Evolutionary conservation across 2,113 vertebrate genomes (phyloP).

Genomic region (Macaca mulatta): DNA sequence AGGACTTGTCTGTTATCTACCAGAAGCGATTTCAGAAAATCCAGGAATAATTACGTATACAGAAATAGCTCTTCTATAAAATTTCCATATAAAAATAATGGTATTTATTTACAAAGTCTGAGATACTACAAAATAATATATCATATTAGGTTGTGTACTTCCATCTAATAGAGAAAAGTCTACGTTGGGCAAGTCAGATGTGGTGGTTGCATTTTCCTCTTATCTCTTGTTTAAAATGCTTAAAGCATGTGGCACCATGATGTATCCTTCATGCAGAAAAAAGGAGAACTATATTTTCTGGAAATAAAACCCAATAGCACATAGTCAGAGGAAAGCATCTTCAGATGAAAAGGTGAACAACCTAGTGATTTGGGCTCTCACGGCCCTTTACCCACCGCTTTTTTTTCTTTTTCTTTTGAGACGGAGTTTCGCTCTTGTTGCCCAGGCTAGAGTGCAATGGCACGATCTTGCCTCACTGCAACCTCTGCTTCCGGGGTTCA

Average conservation of each 20-base stretch:
- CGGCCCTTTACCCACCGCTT: background rate
- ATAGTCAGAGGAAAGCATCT: background rate
- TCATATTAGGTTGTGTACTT: slow-evolving; percentile 71
- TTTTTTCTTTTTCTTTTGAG: no score
- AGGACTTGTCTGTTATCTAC: slow-evolving; percentile 20
- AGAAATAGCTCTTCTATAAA: slow-evolving; percentile 88
- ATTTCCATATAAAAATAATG: slow-evolving; percentile 87
- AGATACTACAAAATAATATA: slow-evolving; percentile 83
- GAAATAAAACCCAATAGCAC: slow-evolving; percentile 65
- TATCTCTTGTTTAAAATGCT: slow-evolving; percentile 55
- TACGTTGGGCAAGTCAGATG: slow-evolving; percentile 72
- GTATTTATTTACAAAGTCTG: slow-evolving; percentile 86
- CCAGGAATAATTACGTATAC: slow-evolving; percentile 75
- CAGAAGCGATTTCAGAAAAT: slow-evolving; percentile 82
- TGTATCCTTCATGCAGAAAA: slow-evolving; percentile 41
- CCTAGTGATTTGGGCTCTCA: background rate
- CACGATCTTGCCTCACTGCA: no score
- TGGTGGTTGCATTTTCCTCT: slow-evolving; percentile 4
- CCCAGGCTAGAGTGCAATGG: no score
- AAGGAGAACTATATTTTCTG: background rate
- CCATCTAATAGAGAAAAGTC: slow-evolving; percentile 70
- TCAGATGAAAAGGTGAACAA: slow-evolving; percentile 29
- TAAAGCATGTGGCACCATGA: slow-evolving; percentile 56
- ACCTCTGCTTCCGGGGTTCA: no score
- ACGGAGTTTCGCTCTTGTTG: no score